These are phyloP conservation scores for Epinotia demarniana DNA, from an alignment of 2,888 invertebrate species.

Conservation along the genomic window DNA sequence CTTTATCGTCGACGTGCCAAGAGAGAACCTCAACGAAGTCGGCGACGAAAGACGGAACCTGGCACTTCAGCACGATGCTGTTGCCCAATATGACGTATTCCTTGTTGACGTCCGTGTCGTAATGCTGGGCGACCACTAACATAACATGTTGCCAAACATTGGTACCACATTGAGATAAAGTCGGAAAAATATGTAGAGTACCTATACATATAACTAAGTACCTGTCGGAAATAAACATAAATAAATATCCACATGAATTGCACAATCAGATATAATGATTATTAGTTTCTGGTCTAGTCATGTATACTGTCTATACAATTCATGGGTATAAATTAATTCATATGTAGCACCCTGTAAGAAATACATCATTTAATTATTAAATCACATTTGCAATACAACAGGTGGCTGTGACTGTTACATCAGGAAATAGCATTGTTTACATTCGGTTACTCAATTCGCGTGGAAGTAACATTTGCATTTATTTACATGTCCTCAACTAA, in stretches of 20 bases:
- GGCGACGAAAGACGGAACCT: slow-evolving; percentile 93
- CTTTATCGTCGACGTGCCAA: slow-evolving; percentile 91
- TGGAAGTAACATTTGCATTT: slow-evolving; percentile 38
- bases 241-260: slow-evolving; percentile 9
- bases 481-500: slow-evolving; percentile 30
- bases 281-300: background rate
- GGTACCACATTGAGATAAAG: background rate
- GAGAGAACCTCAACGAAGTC: slow-evolving; percentile 93
- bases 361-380: background rate
- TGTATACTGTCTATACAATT: background rate
- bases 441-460: slow-evolving; percentile 27
- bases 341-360: background rate
- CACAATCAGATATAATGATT: background rate
- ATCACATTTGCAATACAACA: slow-evolving; percentile 36
- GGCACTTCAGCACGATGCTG: slow-evolving; percentile 92
- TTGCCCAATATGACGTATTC: slow-evolving; percentile 93
- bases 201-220: background rate
- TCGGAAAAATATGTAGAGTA: background rate
- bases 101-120: slow-evolving; percentile 93
- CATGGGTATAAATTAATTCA: background rate
- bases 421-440: slow-evolving; percentile 35
- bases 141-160: slow-evolving; percentile 35
- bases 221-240: slow-evolving; percentile 29
- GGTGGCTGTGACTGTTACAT: slow-evolving; percentile 37
- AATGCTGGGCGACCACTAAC: slow-evolving; percentile 91